These are phyloP conservation scores for Acanthosepion esculentum DNA, from an alignment of 2,888 invertebrate species.

Conservation along the genomic window DNA sequence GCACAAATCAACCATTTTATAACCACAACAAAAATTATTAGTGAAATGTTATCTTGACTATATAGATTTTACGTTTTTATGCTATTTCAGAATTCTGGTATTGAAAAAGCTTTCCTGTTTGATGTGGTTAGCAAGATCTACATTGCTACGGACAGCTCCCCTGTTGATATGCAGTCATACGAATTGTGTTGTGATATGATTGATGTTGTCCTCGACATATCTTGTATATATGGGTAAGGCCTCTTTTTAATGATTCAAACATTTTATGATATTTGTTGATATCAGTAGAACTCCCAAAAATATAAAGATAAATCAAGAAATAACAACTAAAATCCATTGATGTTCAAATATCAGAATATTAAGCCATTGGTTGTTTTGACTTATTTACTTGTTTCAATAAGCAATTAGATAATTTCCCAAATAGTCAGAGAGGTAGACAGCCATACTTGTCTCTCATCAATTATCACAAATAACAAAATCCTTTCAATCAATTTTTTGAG, in stretches of 20 bases:
- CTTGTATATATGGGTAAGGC: conserved; percentile 95
- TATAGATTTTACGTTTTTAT: not conserved
- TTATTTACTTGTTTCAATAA: too few relatives aligned
- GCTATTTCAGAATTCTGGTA: conserved; percentile 90
- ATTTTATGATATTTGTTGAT: not conserved
- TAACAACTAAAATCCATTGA: too few relatives aligned
- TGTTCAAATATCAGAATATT: too few relatives aligned
- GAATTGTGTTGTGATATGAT: conserved; percentile 99
- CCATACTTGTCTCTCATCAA: too few relatives aligned
- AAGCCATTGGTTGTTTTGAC: too few relatives aligned
- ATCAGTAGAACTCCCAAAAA: too few relatives aligned
- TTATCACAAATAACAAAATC: too few relatives aligned
- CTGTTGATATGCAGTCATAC: conserved; percentile 99
- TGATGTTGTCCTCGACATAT: conserved; percentile 98
- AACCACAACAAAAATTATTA: not conserved
- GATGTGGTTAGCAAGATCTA: conserved; percentile 97
- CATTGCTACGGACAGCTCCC: conserved; percentile 99
- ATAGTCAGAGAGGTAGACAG: too few relatives aligned
- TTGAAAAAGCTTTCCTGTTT: conserved; percentile 99
- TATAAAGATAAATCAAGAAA: too few relatives aligned
- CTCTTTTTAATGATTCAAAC: not conserved
- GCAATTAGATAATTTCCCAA: too few relatives aligned
- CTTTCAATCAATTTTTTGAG: too few relatives aligned
- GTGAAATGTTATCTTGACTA: too few relatives aligned
- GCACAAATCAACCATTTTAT: not conserved